Percentiles rank a stretch among this genome's conserved stretches.
Evolutionary conservation across 2,888 invertebrate genomes (phyloP).

Genomic region (Hecatera dysodea): DNA sequence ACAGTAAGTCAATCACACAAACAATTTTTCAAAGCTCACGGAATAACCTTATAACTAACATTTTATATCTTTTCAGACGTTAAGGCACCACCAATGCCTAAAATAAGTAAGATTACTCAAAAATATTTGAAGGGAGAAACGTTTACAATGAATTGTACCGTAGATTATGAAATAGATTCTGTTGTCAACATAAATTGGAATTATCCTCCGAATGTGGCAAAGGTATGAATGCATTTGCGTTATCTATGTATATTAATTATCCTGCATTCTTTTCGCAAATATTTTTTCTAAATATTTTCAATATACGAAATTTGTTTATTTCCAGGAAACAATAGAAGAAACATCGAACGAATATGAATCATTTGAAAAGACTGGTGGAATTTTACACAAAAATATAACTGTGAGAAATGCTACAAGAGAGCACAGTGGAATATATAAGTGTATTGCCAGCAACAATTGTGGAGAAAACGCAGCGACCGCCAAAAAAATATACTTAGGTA

Average conservation of each 20-base stretch:
- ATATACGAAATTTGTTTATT: slow-evolving; percentile 18
- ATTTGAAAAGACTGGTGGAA: slow-evolving; percentile 48
- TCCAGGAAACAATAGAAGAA: slow-evolving; percentile 47
- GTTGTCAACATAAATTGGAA: slow-evolving; percentile 77
- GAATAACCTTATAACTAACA: slow-evolving; percentile 17
- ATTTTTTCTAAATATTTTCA: too few species aligned
- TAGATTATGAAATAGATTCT: slow-evolving; percentile 70
- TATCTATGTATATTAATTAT: background rate
- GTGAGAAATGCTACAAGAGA: slow-evolving; percentile 75
- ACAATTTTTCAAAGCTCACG: background rate
- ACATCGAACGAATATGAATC: slow-evolving; percentile 49
- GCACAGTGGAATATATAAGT: slow-evolving; percentile 77
- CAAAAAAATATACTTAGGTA: slow-evolving; percentile 74
- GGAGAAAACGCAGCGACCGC: slow-evolving; percentile 39
- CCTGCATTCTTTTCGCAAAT: background rate
- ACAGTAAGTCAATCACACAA: slow-evolving; percentile 28
- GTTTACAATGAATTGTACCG: slow-evolving; percentile 82
- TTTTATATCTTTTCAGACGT: slow-evolving; percentile 63
- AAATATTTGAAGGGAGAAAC: slow-evolving; percentile 79
- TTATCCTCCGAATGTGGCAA: slow-evolving; percentile 64
- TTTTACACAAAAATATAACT: slow-evolving; percentile 75
- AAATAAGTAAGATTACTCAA: slow-evolving; percentile 57
- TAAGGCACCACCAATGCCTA: slow-evolving; percentile 71
- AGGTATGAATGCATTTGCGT: slow-evolving; percentile 63
- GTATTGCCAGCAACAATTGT: slow-evolving; percentile 72